Evolutionary conservation across 2,888 invertebrate genomes (phyloP).

Genomic region (Cantharis lateralis): DNA sequence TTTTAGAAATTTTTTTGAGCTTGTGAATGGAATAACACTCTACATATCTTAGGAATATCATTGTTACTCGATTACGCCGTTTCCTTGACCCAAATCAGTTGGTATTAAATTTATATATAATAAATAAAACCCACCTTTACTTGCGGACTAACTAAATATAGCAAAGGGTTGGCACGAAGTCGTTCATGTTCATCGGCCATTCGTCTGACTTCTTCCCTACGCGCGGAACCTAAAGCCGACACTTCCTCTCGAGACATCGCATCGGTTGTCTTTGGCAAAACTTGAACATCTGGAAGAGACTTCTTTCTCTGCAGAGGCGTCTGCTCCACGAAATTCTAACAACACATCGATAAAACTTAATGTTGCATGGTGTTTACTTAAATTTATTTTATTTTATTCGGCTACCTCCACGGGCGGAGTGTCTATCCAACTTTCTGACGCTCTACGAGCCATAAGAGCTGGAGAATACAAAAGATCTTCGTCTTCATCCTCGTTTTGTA

Average conservation of each 20-base stretch:
- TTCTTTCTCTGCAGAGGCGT: constrained; percentile 89
- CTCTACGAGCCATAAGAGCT: constrained; percentile 82
- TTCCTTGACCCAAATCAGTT: constrained; percentile 17
- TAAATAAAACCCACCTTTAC: constrained; percentile 76
- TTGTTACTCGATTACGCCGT: constrained; percentile 12
- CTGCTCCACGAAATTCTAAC: constrained; percentile 77
- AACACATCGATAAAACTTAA: constrained; percentile 36
- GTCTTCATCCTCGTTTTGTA: constrained; percentile 79
- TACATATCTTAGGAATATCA: too few species aligned
- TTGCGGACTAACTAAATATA: constrained; percentile 96
- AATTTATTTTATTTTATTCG: background rate
- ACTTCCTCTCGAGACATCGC: constrained; percentile 95
- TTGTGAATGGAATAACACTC: background rate
- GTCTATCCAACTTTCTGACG: constrained; percentile 89
- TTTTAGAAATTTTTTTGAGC: background rate
- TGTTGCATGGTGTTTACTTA: constrained; percentile 10
- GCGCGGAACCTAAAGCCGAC: constrained; percentile 88
- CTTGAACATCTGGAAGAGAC: constrained; percentile 94
- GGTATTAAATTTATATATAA: constrained; percentile 5
- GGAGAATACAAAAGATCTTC: constrained; percentile 87
- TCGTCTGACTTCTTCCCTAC: constrained; percentile 91
- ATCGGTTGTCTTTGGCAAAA: constrained; percentile 77
- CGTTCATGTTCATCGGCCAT: constrained; percentile 90
- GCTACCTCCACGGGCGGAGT: constrained; percentile 84
- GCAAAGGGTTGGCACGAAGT: constrained; percentile 90